Evolutionary conservation across 2,888 invertebrate species (phyloP), one percentile per base, ranked within the genome.

Genomic region (Thereva unica): DNA sequence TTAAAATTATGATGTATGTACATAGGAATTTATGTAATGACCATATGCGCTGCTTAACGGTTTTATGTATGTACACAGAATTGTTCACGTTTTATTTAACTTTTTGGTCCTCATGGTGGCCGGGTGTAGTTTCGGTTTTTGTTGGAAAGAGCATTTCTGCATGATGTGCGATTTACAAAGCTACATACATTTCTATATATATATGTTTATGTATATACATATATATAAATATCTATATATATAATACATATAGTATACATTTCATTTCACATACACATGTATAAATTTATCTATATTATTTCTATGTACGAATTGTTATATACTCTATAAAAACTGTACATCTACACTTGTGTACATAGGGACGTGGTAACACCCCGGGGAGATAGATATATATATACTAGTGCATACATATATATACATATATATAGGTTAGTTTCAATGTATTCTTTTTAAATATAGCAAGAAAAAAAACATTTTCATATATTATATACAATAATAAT

Each of bases 141-240:
- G 23, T 23, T 23, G 23, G 23, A 23, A 23, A 23, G 42, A 49
- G 50, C 61, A 61, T 50, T 59, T 59, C 59, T 61, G 61, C 61
- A 61, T 61, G 61, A 61, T 61, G 50, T 61, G 50, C 61, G 61
- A 61, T 61, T 59, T 61, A 61, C 61, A 61, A 12, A 61, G 61
- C 49, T 35, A 61, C 50, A 50, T 61, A 61, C 61, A 50, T 61
- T 61, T 61, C 49, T 50, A 61, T 49, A 50, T 41, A 61, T n/a
- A 23, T 61, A 50, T 61, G 50, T 50, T 34, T 56, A 37, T 49
- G 38, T 50, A 50, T 50, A 23, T 41, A 61, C 44, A 57, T 56
- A 44, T 41, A 10, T 55, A 42, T 10, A 0, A 44, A 23, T 23
- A 23, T 50, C 50, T 49, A 38, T 41, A 61, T n/a, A 23, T 61